Evolutionary conservation across 2,888 invertebrate species (phyloP).

Genomic region (Tortrix viridana): DNA sequence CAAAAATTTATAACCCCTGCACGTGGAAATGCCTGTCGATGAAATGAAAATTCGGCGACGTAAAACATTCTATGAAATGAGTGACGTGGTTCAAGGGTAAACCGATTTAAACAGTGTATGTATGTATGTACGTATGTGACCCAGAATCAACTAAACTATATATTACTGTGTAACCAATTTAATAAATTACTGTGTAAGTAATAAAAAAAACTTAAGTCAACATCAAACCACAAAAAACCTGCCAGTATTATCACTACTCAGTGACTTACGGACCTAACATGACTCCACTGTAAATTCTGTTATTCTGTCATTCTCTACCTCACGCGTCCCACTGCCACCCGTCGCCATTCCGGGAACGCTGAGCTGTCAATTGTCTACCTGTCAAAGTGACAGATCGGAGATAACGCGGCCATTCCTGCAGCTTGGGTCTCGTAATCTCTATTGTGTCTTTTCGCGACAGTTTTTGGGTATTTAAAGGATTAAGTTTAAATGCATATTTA

Average conservation of each 20-base stretch:
- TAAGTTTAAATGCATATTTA: neutral
- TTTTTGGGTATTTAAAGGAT: slow-evolving; percentile 27
- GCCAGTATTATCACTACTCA: neutral
- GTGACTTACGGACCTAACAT: neutral
- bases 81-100: too few species aligned
- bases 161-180: too few species aligned
- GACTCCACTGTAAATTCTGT: neutral
- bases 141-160: too few species aligned
- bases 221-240: neutral
- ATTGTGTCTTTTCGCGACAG: slow-evolving; percentile 34
- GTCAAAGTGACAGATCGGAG: slow-evolving; percentile 15
- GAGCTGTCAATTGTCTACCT: slow-evolving; percentile 20
- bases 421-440: slow-evolving; percentile 23
- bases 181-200: too few species aligned
- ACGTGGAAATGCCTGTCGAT: too few species aligned
- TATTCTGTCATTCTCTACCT: neutral
- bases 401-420: neutral
- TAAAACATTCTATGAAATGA: too few species aligned
- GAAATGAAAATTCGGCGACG: too few species aligned
- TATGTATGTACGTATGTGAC: too few species aligned
- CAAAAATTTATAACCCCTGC: too few species aligned
- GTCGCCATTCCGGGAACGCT: slow-evolving; percentile 7
- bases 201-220: too few species aligned
- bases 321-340: neutral
- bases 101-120: too few species aligned